Percentiles rank a stretch among this genome's conserved stretches.
These are phyloP conservation scores for Lasioglossum marginatum DNA, from an alignment of 2,888 invertebrate genomes.

Conservation along the genomic window DNA sequence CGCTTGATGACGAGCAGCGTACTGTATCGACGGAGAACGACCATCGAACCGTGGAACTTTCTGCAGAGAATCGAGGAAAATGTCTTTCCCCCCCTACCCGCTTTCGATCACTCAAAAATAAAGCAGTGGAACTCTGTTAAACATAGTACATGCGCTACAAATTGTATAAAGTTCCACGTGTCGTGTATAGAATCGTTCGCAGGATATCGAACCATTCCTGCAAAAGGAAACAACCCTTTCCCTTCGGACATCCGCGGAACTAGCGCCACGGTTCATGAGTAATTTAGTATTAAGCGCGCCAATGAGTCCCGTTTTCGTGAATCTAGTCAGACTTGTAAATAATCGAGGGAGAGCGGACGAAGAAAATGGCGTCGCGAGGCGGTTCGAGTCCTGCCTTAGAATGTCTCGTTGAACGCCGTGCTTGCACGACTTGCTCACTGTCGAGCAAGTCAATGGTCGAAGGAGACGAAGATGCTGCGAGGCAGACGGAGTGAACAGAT, in stretches of 20 bases:
- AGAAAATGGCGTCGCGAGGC: background rate
- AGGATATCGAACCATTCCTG: slow-evolving; percentile 16
- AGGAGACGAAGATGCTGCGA: slow-evolving; percentile 8
- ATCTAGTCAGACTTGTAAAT: slow-evolving; percentile 47
- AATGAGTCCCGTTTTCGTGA: slow-evolving; percentile 4
- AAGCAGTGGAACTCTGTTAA: background rate
- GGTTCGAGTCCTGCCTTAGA: slow-evolving; percentile 35
- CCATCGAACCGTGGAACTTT: background rate
- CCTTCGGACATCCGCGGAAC: background rate
- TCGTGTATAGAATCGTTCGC: background rate
- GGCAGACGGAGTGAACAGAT: background rate
- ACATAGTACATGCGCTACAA: background rate
- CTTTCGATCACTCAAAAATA: background rate
- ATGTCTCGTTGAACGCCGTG: slow-evolving; percentile 31
- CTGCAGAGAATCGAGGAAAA: background rate
- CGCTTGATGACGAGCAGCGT: slow-evolving; percentile 23
- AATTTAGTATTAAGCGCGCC: slow-evolving; percentile 12
- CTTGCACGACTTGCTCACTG: slow-evolving; percentile 9
- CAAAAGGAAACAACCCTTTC: slow-evolving; percentile 17
- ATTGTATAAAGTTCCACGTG: background rate
- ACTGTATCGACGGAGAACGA: slow-evolving; percentile 17
- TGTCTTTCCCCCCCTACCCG: background rate
- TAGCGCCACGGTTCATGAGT: background rate
- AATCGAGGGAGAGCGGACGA: background rate
- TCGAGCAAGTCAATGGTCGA: slow-evolving; percentile 28